Conservation (phyloP, 2,113 vertebrate species). For the Dromas ardeola region DNA sequence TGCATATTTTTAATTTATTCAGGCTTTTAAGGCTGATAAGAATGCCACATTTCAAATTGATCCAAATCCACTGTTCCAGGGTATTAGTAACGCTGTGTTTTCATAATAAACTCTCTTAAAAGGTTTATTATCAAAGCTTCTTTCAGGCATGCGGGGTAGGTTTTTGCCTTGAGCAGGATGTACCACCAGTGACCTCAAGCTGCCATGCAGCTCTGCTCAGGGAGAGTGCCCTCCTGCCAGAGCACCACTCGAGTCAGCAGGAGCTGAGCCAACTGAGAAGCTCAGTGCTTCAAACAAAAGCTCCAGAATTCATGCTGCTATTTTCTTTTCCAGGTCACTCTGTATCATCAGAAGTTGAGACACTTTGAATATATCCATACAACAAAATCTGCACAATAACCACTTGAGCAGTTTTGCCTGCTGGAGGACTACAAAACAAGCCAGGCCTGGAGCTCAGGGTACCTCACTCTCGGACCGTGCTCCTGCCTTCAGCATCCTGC, state of each 20-base stretch:
- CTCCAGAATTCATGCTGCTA: not conserved
- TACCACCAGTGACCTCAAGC: constrained; percentile 14
- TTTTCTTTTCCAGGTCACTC: not conserved
- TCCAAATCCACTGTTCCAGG: constrained; percentile 21
- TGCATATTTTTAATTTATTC: constrained; percentile 45
- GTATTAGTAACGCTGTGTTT: constrained; percentile 23
- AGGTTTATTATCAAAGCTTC: constrained; percentile 46
- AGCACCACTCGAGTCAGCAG: not conserved
- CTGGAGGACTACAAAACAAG: not conserved
- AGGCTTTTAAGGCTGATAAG: constrained; percentile 16
- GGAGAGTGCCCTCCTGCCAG: not conserved
- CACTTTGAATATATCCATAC: not conserved
- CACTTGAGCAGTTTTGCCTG: not conserved
- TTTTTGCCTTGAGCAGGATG: constrained; percentile 38
- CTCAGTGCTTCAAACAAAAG: not conserved
- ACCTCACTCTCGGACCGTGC: not conserved
- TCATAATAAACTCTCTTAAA: constrained; percentile 45
- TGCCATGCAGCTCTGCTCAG: not conserved
- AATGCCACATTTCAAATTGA: not conserved
- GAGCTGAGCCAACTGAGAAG: not conserved
- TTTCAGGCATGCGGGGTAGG: constrained; percentile 19
- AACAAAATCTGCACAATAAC: not conserved
- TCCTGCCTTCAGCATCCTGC: not conserved
- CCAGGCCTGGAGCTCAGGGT: not conserved
- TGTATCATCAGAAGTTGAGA: not conserved